A percentile compares a stretch with the other conserved stretches of the same genome.
Evolutionary conservation across 1,140 invertebrate species (phyloP).

Genomic region (Ceratoteleas bidentatus): DNA sequence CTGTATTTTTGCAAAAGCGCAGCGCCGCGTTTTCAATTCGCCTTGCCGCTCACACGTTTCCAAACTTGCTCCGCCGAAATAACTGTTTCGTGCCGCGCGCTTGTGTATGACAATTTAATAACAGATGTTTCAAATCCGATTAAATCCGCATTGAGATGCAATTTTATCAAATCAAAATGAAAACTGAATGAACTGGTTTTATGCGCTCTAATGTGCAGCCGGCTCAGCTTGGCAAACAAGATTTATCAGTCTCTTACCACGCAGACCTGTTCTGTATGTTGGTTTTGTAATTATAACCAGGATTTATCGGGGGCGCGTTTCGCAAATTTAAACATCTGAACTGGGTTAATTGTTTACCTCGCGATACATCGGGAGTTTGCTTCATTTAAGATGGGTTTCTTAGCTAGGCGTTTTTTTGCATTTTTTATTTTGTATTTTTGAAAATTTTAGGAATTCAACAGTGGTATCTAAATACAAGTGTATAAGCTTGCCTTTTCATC

Average conservation of each 20-base stretch:
- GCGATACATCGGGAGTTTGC: too few relatives aligned
- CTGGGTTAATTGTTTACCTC: too few relatives aligned
- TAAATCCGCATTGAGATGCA: background rate
- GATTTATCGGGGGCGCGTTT: background rate
- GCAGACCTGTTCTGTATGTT: background rate
- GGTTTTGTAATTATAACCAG: background rate
- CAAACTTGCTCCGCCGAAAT: background rate
- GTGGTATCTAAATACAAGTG: too few relatives aligned
- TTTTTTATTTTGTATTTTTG: too few relatives aligned
- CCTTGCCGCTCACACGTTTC: slow-evolving; percentile 11
- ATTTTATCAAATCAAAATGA: background rate
- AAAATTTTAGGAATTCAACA: too few relatives aligned
- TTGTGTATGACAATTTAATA: slow-evolving; percentile 7
- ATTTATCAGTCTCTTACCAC: background rate
- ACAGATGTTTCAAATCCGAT: background rate
- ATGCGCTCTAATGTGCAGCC: background rate
- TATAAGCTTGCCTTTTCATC: too few relatives aligned
- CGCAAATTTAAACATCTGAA: too few relatives aligned
- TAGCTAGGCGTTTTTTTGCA: too few relatives aligned
- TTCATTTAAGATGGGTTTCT: too few relatives aligned
- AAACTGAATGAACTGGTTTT: background rate
- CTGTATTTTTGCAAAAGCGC: slow-evolving; percentile 18
- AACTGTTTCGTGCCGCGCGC: slow-evolving; percentile 1
- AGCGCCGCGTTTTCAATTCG: background rate
- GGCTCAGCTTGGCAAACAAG: background rate